Base-by-base conservation (phyloP, 2,797 vertebrate genomes). In the Pristis pectinata region DNA sequence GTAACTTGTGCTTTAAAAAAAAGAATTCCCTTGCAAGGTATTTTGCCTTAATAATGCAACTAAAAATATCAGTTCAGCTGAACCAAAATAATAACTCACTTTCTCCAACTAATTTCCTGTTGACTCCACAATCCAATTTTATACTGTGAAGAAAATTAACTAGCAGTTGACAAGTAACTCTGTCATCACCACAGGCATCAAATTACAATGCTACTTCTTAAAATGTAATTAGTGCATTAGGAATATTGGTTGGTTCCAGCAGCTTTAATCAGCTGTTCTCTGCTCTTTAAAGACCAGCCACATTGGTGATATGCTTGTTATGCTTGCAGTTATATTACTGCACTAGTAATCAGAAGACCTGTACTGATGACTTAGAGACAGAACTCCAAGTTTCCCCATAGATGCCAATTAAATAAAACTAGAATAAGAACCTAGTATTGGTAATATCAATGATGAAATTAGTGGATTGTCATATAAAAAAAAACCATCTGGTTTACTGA, bases 31-130 rank as follows among this genome's bases (percentile, higher is more conserved):
- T 41, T 19, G 74, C 27, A 76, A 30, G 30, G 5, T 76, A 77
- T n/a, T 76, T 34, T 34, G n/a, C 37, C 37, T 41, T 80, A 41
- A 19, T 27, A 37, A 44, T 22, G 5, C 79, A 80, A 41, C 79
- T 6, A 80, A 4, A 80, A 80, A 44, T 19, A 44, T 37, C 34
- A 44, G 79, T 44, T 80, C 6, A 7, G 4, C 37, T 7, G 17
- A 24, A 6, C 4, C 17, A 80, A 79, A 37, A 13, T 79, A 13
- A 79, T 17, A 77, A 1, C 79, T 2, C 41, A 64, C 89, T 61
- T 89, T 61, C 34, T 89, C 85, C n/a, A 89, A 64, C 1, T 59
- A 37, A 89, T n/a, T 89, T 89, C 15, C 85, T 89, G 85, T n/a
- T 64, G 85, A 89, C 56, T 89, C 34, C 53, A 15, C 56, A 89